These are phyloP conservation scores for Lophochroa leadbeateri DNA, from an alignment of 2,113 vertebrate genomes.

Conservation along the genomic window DNA sequence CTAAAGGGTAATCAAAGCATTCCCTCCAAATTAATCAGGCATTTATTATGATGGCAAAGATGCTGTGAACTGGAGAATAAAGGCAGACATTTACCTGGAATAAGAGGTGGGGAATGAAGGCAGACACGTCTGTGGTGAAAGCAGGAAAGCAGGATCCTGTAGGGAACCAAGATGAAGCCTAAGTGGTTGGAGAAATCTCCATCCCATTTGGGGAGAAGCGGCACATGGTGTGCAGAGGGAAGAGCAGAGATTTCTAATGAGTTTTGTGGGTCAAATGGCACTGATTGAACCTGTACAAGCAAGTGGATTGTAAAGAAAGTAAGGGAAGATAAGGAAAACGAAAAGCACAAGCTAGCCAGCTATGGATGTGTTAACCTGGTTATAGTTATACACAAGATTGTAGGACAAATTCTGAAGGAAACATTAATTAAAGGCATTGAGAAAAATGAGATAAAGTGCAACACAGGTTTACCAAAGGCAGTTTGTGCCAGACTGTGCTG, in stretches of 20 bases:
- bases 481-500: conserved; percentile 52
- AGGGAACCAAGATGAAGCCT: neutral
- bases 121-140: neutral
- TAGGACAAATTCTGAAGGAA: conserved; percentile 50
- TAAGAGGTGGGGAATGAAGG: neutral
- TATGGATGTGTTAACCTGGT: neutral
- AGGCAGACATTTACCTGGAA: neutral
- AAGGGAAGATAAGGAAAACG: neutral
- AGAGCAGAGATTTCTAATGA: neutral
- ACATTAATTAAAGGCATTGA: conserved; percentile 51
- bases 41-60: neutral
- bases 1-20: neutral
- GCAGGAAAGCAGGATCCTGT: neutral
- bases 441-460: conserved; percentile 60
- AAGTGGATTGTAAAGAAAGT: neutral
- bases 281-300: neutral
- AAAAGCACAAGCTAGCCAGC: neutral
- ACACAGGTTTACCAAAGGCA: conserved; percentile 61
- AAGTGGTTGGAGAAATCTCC: neutral
- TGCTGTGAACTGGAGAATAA: neutral
- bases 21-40: neutral
- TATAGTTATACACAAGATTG: neutral
- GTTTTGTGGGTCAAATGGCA: neutral
- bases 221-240: neutral
- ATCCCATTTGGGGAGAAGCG: neutral